Evolutionary conservation across 2,888 invertebrate species (phyloP), one percentile per base, ranked within the genome.

Genomic region (Mythimna lalbum): DNA sequence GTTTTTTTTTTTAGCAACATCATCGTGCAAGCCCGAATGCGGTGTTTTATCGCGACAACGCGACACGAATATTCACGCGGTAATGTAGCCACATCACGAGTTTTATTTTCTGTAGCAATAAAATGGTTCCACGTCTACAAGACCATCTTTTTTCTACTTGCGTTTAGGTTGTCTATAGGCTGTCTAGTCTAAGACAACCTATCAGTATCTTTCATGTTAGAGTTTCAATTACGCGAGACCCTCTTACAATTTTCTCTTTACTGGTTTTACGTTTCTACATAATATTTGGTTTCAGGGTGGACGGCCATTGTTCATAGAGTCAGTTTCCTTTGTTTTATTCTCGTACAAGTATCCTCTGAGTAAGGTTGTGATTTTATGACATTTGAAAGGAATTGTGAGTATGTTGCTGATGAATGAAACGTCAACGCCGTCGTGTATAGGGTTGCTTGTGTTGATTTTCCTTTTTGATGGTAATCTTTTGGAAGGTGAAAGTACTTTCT

Each of bases 301-400:
- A 31, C n/a, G 55, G 12, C 27, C 31, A 62, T 60, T 67, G 60
- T 59, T 60, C 50, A 27, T 39, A 60, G 27, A 56, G 59, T 62
- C 36, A 57, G n/a, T 49, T 10, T 66, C 27, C 60, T 61, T 33
- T 55, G 65, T 57, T 61, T 55, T 56, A 66, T 57, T 23, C 31
- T 31, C 12, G 23, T 43, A 39, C 43, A 64, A 56, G 2, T 17
- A 9, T 4, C 12, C 33, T 33, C 23, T 23, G 43, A 50, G 33
- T 63, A 39, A 39, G 53, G 56, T 56, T 56, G 17, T 3, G n/a
- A 31, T 17, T 33, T 53, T 17, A 53, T 6, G 9, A 39, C 36
- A 21, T n/a, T 23, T 6, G 14, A 68, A 39, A 31, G 19, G 50
- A 21, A 49, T 50, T 23, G 31, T n/a, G 43, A 47, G 33, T 17